Evolutionary conservation across 2,797 vertebrate genomes (phyloP), one percentile per base, ranked within the genome.

Genomic region (Neoniphon sammara): DNA sequence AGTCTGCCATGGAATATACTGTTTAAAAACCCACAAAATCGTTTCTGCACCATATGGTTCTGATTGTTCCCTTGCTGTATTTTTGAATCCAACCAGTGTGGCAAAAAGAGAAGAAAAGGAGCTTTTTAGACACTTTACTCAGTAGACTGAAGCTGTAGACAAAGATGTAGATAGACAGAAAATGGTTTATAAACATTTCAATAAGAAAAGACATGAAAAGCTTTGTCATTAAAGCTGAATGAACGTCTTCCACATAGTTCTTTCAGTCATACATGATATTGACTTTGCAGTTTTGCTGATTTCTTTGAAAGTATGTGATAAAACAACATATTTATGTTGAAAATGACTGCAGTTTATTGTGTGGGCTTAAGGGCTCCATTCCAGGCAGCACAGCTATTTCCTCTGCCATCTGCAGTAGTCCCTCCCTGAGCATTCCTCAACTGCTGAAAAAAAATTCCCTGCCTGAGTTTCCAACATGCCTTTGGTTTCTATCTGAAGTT

Each of bases 381-480:
- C 89, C 89, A 88, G 85, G 79, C 90, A 87, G 78, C 57, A 78
- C 78, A 94, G 92, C 86, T 91, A 93, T 94, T 95, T 94, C 92
- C 92, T 94, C 83, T 91, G 91, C 91, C 93, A 91, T 92, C 89
- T 88, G 91, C 89, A 88, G 72, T 39, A 70, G 89, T 92, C 91
- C 92, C 94, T 94, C 94, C 91, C 92, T 88, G 83, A 93, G 89
- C 94, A 95, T 95, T 95, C 94, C 94, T 94, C 75, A 88, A 91
- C 87, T 83, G 77, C 93, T 85, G 87, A n/a, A n/a, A 93, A 92
- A 95, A 94, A 94, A 94, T 91, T 94, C 93, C 91, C 91, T 68
- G 88, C 87, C 80, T 90, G 78, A 86, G 86, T 88, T 87, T 92
- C 88, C 90, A 94, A 86, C 88, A 91, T 92, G 90, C 87, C 87